Percentiles rank a stretch among this genome's conserved stretches.
Evolutionary conservation across 35 echinoderm and acorn worm species (phyloP).

Genomic region (Apostichopus californicus): DNA sequence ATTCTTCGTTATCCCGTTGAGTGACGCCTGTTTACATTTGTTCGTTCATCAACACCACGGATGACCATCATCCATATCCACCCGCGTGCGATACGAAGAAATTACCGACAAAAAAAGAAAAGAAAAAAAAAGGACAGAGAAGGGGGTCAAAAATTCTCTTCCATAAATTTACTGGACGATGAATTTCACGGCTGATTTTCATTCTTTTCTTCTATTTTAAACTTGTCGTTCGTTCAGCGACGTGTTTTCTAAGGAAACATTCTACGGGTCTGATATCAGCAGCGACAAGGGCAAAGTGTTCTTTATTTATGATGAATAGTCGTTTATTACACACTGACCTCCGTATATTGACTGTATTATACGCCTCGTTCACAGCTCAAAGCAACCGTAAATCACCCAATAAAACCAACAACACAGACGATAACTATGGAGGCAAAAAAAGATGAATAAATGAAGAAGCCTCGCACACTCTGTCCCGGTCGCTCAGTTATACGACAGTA

Average conservation of each 20-base stretch:
- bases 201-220: neutral
- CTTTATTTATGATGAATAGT: slow-evolving; percentile 14
- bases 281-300: neutral
- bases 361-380: neutral
- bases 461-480: too few species aligned
- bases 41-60: neutral
- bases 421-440: too few species aligned
- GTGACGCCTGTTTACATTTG: neutral
- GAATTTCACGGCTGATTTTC: neutral
- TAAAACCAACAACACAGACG: neutral
- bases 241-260: neutral
- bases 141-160: neutral
- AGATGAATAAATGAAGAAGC: too few species aligned
- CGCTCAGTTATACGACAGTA: too few species aligned
- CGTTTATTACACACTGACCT: slow-evolving; percentile 4
- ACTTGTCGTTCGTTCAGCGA: neutral
- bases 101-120: too few species aligned
- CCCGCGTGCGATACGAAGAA: too few species aligned
- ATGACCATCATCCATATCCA: neutral
- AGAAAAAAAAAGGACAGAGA: neutral
- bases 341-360: neutral
- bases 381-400: neutral
- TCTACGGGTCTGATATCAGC: neutral
- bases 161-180: neutral
- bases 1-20: neutral